Percentiles rank a stretch among this genome's conserved stretches.
Conservation (phyloP, 2,888 invertebrate species). For the Chrysolina americana region DNA sequence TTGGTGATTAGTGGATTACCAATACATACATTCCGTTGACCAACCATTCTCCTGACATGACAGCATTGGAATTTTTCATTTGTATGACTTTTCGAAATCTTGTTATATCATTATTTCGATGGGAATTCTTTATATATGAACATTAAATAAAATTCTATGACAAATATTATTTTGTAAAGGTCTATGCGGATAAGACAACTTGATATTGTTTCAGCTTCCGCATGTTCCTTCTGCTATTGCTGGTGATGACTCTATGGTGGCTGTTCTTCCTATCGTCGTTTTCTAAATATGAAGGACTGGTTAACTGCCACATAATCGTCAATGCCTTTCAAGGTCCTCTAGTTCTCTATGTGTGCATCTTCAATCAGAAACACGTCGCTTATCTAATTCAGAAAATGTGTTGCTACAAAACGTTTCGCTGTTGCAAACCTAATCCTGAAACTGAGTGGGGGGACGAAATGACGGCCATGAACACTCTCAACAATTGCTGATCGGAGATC, state of each 20-base stretch:
- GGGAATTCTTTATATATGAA: too few relatives aligned
- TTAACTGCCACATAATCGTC: conserved; percentile 82
- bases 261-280: conserved; percentile 83
- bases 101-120: too few relatives aligned
- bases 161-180: too few relatives aligned
- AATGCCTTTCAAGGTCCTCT: conserved; percentile 84
- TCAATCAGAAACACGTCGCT: conserved; percentile 84
- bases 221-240: conserved; percentile 82
- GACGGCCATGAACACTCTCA: conserved; percentile 84
- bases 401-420: conserved; percentile 76
- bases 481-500: conserved; percentile 40
- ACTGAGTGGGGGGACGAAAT: conserved; percentile 92
- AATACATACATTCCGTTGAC: too few relatives aligned
- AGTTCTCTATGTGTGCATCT: conserved; percentile 83
- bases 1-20: too few relatives aligned
- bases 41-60: too few relatives aligned
- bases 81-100: too few relatives aligned
- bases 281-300: conserved; percentile 80
- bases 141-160: too few relatives aligned
- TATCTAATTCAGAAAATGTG: conserved; percentile 86
- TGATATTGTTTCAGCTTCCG: conserved; percentile 77
- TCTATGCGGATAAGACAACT: not conserved
- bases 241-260: conserved; percentile 84
- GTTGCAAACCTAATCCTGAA: conserved; percentile 76
- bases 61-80: too few relatives aligned